phyloP scores from a whole-genome alignment of 37 sponge, comb jelly and placozoan genomes.

The Amphimedon queenslandica region DNA sequence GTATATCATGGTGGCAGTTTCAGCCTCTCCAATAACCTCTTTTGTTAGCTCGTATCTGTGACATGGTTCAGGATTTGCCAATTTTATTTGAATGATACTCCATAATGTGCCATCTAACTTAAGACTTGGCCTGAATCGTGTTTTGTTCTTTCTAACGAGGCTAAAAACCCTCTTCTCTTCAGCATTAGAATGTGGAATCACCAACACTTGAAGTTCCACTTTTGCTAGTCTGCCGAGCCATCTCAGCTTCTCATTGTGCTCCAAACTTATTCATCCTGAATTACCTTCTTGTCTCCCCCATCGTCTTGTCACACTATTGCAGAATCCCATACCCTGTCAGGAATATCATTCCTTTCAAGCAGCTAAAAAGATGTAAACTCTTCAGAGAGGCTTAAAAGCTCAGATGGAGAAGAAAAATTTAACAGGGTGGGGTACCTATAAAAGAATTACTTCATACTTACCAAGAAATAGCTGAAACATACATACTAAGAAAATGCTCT shows the following conservation, averaged over 20 bases:
- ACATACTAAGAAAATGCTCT: constrained; percentile 19
- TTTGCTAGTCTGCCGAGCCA: constrained; percentile 4
- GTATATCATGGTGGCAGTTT: constrained; percentile 8
- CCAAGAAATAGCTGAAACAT: too few relatives aligned
- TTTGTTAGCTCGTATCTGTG: constrained; percentile 15
- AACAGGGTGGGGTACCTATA: too few relatives aligned
- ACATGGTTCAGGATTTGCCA: constrained; percentile 12
- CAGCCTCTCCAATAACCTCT: background rate
- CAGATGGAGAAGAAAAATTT: background rate
- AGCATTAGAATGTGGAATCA: constrained; percentile 43
- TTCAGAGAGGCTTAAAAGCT: constrained; percentile 7
- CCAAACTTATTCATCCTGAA: constrained; percentile 13
- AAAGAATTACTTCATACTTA: too few relatives aligned
- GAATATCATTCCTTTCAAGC: constrained; percentile 25
- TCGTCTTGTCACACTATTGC: background rate
- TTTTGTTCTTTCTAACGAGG: constrained; percentile 37
- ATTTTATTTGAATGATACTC: constrained; percentile 14
- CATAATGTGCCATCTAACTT: constrained; percentile 21
- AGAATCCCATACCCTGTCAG: constrained; percentile 22
- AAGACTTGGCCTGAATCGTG: constrained; percentile 13
- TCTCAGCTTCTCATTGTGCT: background rate
- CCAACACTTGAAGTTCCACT: constrained; percentile 12
- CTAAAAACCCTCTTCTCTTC: constrained; percentile 24
- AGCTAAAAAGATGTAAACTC: constrained; percentile 46
- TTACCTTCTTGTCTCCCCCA: too few relatives aligned